Percentiles rank a stretch among this genome's conserved stretches.
Conservation (phyloP, 2,797 vertebrate species). For the Apogon talboti region DNA sequence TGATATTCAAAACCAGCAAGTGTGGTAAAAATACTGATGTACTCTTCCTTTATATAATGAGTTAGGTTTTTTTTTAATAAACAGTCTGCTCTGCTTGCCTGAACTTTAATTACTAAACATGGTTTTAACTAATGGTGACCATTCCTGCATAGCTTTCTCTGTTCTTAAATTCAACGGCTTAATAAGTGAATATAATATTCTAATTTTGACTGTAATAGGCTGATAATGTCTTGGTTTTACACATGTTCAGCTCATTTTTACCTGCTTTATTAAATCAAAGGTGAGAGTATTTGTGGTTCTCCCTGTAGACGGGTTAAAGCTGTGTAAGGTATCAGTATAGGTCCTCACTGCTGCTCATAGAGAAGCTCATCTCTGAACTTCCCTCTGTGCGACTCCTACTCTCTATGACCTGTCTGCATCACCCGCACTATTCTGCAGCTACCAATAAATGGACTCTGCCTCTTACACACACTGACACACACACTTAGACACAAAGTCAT, state of each 20-base stretch:
- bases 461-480: slow-evolving; percentile 8
- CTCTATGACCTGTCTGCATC: slow-evolving; percentile 46
- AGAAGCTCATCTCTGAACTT: slow-evolving; percentile 60
- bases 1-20: background rate
- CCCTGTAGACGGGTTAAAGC: slow-evolving; percentile 30
- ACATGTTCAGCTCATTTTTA: slow-evolving; percentile 12
- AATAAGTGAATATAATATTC: slow-evolving; percentile 6
- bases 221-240: slow-evolving; percentile 12
- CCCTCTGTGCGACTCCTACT: slow-evolving; percentile 48
- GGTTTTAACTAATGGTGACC: background rate
- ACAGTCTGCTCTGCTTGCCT: slow-evolving; percentile 6
- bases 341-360: slow-evolving; percentile 54
- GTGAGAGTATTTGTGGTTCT: slow-evolving; percentile 28
- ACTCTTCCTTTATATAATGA: background rate
- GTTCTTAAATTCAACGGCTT: background rate
- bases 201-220: slow-evolving; percentile 19
- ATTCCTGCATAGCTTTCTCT: background rate
- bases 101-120: background rate
- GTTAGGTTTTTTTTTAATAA: background rate
- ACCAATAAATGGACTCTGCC: slow-evolving; percentile 36
- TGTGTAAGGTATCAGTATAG: slow-evolving; percentile 27
- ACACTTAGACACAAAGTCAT: slow-evolving; percentile 42
- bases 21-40: background rate
- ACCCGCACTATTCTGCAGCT: slow-evolving; percentile 37
- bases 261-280: slow-evolving; percentile 37